Evolutionary conservation across 2,113 vertebrate species (phyloP).

Genomic region (Lophochroa leadbeateri): DNA sequence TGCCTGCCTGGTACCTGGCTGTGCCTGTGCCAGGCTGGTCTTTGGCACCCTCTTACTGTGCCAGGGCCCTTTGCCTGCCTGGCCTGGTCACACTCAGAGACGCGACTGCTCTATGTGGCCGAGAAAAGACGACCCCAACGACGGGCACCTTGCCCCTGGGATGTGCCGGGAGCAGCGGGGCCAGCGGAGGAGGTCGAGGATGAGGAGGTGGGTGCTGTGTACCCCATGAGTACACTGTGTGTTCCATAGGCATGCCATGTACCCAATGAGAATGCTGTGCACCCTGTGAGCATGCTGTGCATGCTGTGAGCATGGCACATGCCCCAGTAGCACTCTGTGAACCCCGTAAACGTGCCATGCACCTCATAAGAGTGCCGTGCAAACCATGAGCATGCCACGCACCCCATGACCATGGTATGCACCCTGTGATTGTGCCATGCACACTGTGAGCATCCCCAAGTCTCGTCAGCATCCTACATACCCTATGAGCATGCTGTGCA

Average conservation of each 20-base stretch:
- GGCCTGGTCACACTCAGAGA: conserved; percentile 93
- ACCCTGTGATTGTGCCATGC: no score
- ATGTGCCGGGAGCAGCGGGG: neutral
- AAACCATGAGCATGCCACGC: neutral
- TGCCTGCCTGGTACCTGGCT: neutral
- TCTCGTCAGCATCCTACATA: fast-evolving
- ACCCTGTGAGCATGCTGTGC: neutral
- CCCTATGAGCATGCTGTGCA: fast-evolving
- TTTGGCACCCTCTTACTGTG: neutral
- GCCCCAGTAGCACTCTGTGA: no score
- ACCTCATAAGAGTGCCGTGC: neutral
- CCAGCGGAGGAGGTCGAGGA: fast-evolving
- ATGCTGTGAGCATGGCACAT: fast-evolving
- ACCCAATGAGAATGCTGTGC: fast-evolving
- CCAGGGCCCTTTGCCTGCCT: conserved; percentile 92
- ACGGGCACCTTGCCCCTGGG: conserved; percentile 79
- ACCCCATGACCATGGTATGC: fast-evolving
- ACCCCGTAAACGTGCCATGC: no score
- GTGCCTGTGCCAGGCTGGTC: neutral
- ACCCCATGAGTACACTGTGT: no score
- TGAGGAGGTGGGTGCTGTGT: neutral
- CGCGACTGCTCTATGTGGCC: conserved; percentile 89
- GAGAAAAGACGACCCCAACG: conserved; percentile 86
- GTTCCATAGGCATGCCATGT: neutral
- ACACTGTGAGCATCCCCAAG: neutral